Base-by-base conservation (phyloP, 2,797 vertebrate genomes). In the Rhyacichthys aspro region DNA sequence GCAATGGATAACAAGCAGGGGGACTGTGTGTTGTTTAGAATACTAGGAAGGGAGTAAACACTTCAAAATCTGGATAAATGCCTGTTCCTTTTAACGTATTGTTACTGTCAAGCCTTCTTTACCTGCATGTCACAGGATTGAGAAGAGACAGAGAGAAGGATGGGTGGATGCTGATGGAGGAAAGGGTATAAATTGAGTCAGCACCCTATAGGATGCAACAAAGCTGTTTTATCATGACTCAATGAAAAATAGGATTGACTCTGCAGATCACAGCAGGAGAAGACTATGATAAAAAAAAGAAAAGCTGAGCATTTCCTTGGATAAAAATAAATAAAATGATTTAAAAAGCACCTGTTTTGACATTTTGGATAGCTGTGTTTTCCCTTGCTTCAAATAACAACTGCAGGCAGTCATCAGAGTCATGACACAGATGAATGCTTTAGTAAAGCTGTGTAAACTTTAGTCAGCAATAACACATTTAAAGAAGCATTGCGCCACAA, bases 101-200 rank as follows among this genome's bases (percentile, higher is more conserved):
- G 78, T 70, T 67, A 46, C 38, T 46, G 59, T 53, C 11, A 12
- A 59, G 53, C 18, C 15, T 17, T 15, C 66, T 63, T 47, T 39
- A 70, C 62, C 57, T 66, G 59, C 69, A 61, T 36, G 61, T 78
- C 64, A 32, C 54, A 54, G 53, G 46, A 62, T 43, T 43, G 18
- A 43, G 54, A 38, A 48, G 47, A 10, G 48, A 44, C 37, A 18
- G 56, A 68, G 18, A 39, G 62, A 58, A 23, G 39, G 55, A 69
- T 60, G 9, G 33, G 70, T 70, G 67, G 62, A 67, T 50, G 55
- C 60, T 57, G 66, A 59, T 50, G n/a, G 63, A 73, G 68, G 43
- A 76, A 55, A 61, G 47, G 68, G 73, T 86, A 67, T 72, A 73
- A 77, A 79, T 68, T 59, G 61, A 84, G 74, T 84, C 80, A 62